Evolutionary conservation across 2,113 vertebrate species (phyloP).

Genomic region (Saguinus midas): DNA sequence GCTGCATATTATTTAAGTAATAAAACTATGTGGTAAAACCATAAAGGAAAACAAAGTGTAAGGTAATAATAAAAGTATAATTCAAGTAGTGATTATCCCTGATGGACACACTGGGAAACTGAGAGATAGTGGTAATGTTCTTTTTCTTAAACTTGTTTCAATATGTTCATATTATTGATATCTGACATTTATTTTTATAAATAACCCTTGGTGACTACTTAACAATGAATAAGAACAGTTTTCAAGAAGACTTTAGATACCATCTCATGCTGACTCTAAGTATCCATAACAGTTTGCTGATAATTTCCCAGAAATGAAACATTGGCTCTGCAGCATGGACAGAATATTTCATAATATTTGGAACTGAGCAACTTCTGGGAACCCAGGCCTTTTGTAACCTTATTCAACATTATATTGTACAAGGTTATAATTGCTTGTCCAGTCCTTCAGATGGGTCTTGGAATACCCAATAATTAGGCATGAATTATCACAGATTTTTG

Average conservation of each 20-base stretch:
- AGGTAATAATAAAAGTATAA: not conserved
- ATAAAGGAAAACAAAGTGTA: not conserved
- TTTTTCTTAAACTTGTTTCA: slow-evolving; percentile 16
- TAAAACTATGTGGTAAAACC: not conserved
- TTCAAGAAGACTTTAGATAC: not conserved
- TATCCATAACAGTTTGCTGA: not conserved
- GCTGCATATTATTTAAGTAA: not conserved
- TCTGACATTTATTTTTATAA: not conserved
- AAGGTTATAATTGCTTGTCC: not conserved
- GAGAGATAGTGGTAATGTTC: not conserved
- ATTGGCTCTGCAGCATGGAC: not conserved
- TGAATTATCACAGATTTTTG: not conserved
- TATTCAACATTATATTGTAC: not conserved
- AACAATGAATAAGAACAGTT: not conserved
- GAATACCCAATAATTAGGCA: not conserved
- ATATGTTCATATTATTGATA: not conserved
- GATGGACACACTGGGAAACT: not conserved
- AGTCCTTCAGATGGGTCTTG: not conserved
- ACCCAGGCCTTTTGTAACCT: not conserved
- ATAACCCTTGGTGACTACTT: not conserved
- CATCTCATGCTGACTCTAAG: not conserved
- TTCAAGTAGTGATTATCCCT: not conserved
- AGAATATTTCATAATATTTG: slow-evolving; percentile 40
- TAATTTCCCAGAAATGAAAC: not conserved
- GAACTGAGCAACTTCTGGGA: not conserved